Base-by-base conservation (phyloP, 2,113 vertebrate species). In the Daphoenositta chrysoptera region DNA sequence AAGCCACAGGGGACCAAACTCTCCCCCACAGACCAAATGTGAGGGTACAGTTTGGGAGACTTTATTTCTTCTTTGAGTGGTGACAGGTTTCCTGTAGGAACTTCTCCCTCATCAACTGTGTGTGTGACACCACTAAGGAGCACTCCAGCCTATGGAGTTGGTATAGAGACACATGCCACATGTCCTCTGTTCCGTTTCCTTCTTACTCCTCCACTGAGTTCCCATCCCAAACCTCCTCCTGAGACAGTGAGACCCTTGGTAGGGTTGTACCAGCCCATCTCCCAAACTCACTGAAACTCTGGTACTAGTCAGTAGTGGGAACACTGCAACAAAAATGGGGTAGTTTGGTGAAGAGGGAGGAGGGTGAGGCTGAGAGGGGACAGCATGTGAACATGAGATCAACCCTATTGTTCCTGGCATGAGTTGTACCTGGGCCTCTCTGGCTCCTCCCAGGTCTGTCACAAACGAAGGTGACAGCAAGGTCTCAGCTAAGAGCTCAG, bases 381-480 rank as follows among this genome's bases (percentile, higher is more conserved):
- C 20, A 28, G 13, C 0, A 0, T 18, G 33, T 7, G 33, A 63
- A 42, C 0, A 0, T 3, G 22, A 77, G 28, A 37, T 44, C 30
- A 72, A 37, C 21, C 15, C 26, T 35, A 11, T 20, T 68, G 27
- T n/a, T 83, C 39, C 39, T 50, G 26, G 31, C 30, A n/a, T 0
- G 2, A 18, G 5, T 7, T 47, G 5, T 56, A 17, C 22, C 27
- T 39, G 16, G 31, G 48, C 22, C 8, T 31, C 30, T 44, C n/a
- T 26, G 9, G 10, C 23, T 76, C 9, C 26, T 66, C 17, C 6
- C 22, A 68, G 61, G 5, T 21, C 63, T 81, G 69, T 58, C 51
- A 42, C 2, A 11, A 54, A 40, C 10, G 27, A 53, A 2, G 7
- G 40, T 15, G 42, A 35, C 47, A 60, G 17, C 19, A 13, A 91